These are phyloP conservation scores for Macrophya annulata DNA, from an alignment of 2,888 invertebrate species.

Conservation along the genomic window DNA sequence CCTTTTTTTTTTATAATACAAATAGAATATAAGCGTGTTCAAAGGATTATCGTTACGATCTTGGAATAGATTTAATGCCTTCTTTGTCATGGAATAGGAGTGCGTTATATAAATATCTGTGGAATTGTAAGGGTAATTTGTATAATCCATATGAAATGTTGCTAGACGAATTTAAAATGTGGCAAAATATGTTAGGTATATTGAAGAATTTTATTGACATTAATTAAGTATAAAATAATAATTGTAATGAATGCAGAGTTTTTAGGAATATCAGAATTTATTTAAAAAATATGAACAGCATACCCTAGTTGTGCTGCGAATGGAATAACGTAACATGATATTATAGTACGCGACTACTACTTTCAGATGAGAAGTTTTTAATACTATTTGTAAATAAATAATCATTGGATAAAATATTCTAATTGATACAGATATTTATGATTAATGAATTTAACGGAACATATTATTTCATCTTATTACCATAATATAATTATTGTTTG, in stretches of 20 bases:
- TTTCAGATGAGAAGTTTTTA: slow-evolving; percentile 29
- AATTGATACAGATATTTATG: slow-evolving; percentile 30
- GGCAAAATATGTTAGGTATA: slow-evolving; percentile 18
- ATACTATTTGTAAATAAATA: slow-evolving; percentile 44
- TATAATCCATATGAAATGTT: slow-evolving; percentile 15
- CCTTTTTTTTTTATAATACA: background rate
- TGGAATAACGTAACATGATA: background rate
- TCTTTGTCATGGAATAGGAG: background rate
- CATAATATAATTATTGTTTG: background rate
- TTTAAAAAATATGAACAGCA: background rate
- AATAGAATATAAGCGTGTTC: background rate
- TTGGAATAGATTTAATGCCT: background rate
- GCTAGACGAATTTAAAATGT: background rate
- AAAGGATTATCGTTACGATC: background rate
- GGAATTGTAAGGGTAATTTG: slow-evolving; percentile 26
- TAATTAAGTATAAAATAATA: background rate
- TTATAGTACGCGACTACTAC: slow-evolving; percentile 8
- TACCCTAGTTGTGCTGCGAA: background rate
- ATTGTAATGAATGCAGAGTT: background rate
- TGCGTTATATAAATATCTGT: background rate
- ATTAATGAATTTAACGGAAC: background rate
- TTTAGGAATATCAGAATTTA: background rate
- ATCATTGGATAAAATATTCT: slow-evolving; percentile 13
- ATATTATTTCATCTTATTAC: background rate
- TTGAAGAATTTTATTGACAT: background rate